Base-by-base conservation (phyloP, 1,140 invertebrate species). In the Heterodera schachtii region DNA sequence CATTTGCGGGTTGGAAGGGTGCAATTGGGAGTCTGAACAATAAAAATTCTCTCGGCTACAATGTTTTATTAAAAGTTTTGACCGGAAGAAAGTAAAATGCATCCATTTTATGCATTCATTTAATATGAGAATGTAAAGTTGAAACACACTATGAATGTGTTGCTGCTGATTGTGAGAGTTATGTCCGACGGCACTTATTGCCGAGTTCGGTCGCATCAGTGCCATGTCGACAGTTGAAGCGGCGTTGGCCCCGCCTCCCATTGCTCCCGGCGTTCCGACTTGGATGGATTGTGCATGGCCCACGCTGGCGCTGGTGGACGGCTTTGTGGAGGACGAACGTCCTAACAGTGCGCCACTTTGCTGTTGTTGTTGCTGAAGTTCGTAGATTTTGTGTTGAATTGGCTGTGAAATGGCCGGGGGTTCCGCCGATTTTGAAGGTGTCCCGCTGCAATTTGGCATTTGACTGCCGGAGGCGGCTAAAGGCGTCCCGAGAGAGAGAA, bases 191-290 rank as follows among this genome's bases (percentile, higher is more conserved):
- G 57, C 75, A 60, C 75, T 76, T 7, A 76, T 76, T 13, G 75
- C 75, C 19, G 75, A 76, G 66, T 76, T 76, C 7, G 75, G 75
- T 49, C 75, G 57, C 75, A 76, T 76, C 46, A 66, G n/a, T 52
- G 75, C 57, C 16, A 76, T 76, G 7, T 57, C 57, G 16, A 19
- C 57, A 4, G 57, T 5, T 19, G 57, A 19, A 13, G 57, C 13
- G 4, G 16, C 57, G 19, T 64, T 64, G 16, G 13, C 19, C 16
- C 57, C 57, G 16, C 57, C 57, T 19, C 57, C 16, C 57, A 64
- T 64, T 19, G 57, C 13, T 19, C 57, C 57, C 16, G 11, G 16
- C 19, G 57, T n/a, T 4, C 57, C 57, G 16, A 64, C 19, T 11
- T 64, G 57, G 19, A 64, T 19, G 43, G 75, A 52, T 47, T 64